Conservation (phyloP, 2,797 vertebrate genomes). For the Crocidura indochinensis region DNA sequence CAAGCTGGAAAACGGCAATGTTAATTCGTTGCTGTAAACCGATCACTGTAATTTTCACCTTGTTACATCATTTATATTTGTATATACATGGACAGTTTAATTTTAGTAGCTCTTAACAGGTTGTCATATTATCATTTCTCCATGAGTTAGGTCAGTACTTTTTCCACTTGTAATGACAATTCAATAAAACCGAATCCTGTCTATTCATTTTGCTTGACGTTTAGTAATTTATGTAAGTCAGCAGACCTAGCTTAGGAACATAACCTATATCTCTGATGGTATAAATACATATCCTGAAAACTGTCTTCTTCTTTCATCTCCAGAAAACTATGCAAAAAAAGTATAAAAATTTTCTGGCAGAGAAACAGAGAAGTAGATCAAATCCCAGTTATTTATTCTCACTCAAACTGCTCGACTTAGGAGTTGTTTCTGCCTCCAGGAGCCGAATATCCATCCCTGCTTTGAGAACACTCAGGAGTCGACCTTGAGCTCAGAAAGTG, state of each 20-base stretch:
- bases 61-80: slow-evolving; percentile 70
- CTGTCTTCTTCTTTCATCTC: slow-evolving; percentile 21
- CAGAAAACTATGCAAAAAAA: slow-evolving; percentile 44
- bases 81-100: slow-evolving; percentile 64
- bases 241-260: neutral
- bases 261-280: neutral
- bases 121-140: slow-evolving; percentile 35
- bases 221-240: slow-evolving; percentile 51
- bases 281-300: slow-evolving; percentile 31
- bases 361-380: neutral
- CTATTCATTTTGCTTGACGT: slow-evolving; percentile 25
- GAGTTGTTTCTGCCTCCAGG: neutral
- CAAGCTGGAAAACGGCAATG: slow-evolving; percentile 33
- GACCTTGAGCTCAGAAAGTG: neutral
- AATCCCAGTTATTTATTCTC: neutral
- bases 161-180: slow-evolving; percentile 80
- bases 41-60: slow-evolving; percentile 61
- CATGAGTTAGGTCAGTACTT: slow-evolving; percentile 17
- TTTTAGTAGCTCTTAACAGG: slow-evolving; percentile 56
- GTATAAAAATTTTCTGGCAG: slow-evolving; percentile 40
- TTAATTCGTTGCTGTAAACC: slow-evolving; percentile 44
- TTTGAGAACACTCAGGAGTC: neutral
- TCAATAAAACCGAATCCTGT: slow-evolving; percentile 86
- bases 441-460: neutral
- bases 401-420: slow-evolving; percentile 4